Evolutionary conservation across 53 echinoderm and acorn worm species (phyloP), one percentile per base, ranked within the genome.

Genomic region (Holothuria scabra): DNA sequence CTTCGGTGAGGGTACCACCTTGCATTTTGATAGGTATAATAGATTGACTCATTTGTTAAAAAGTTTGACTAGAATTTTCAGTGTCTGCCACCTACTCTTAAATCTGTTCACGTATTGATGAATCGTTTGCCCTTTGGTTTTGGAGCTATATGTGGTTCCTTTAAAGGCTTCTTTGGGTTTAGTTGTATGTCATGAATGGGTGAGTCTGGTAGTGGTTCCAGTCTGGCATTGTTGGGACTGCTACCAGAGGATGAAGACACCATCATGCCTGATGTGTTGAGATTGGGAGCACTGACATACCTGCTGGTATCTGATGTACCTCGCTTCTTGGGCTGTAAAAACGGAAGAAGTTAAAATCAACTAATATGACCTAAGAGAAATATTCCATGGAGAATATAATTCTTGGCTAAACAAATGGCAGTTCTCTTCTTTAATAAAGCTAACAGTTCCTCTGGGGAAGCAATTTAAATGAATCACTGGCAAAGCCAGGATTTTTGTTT

Each of bases 181-280:
- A 96, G 89, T 25, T 93, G 88, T 62, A 93, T 84, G 85, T 96
- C 97, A 48, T 96, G 97, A 61, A 94, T 88, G 55, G 97, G 97
- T 11, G 97, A 96, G 82, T 93, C 92, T 11, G 93, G 93, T 18
- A 96, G 88, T 12, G 97, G 97, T 48, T 91, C 90, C 1, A 94
- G 86, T 37, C 90, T 72, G 64, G 90, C 78, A 79, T 88, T 92
- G 79, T 71, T 84, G 56, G 83, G 84, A 0, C 84, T 64, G 62
- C 85, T 88, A 32, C 76, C 79, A n/a, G 82, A 85, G 12, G 60
- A 46, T 23, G 79, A 67, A 12, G 88, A 83, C 22, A 66, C 81
- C 12, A 48, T 90, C 16, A 90, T 70, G 8, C 85, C 67, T 10
- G 59, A 41, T 0, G 71, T 86, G 79, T 92, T 90, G 12, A 96